Base-by-base conservation (phyloP, 2,113 vertebrate genomes). In the Promerops cafer region DNA sequence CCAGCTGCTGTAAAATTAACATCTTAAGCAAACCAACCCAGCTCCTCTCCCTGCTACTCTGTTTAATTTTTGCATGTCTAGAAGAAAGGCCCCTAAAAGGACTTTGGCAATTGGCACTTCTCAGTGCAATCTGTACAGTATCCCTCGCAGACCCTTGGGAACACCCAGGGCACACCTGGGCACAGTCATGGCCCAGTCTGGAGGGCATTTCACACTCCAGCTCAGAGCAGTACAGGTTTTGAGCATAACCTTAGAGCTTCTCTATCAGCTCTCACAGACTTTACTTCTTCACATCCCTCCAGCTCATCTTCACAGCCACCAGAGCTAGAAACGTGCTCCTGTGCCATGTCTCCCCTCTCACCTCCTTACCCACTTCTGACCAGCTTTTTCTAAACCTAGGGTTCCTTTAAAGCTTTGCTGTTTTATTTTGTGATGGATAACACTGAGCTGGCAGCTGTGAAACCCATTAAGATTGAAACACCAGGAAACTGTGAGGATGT, bases 401-500 rank as follows among this genome's bases (percentile, higher is more conserved):
- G 31, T 52, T 93, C 82, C 90, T 84, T 92, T 88, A 92, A 83
- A 79, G 90, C 50, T 65, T 83, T 69, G 26, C 63, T 89, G 18
- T 52, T 80, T 96, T 76, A 72, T 95, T 96, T 92, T 83, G 56
- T 87, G 90, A 77, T 91, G 89, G 83, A 91, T 94, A 92, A 94
- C 78, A 60, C 72, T 13, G 59, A 95, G 69, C 37, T 91, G 87
- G 52, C 95, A 96, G 94, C 97, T 97, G 97, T 87, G 93, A 97
- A 97, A 97, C 56, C 60, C 93, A 96, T 97, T 97, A 97, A 84
- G 70, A 63, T 69, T 13, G 7, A 87, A 94, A 79, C 74, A 93
- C 40, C 27, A 87, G 87, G 83, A 94, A 96, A 72, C 39, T 30
- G 59, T 13, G 11, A 94, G 89, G 92, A 96, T 92, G 87, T 89